Percentiles rank a stretch among this genome's conserved stretches.
These are phyloP conservation scores for Ferdinandea cuprea DNA, from an alignment of 2,888 invertebrate species.

Conservation along the genomic window DNA sequence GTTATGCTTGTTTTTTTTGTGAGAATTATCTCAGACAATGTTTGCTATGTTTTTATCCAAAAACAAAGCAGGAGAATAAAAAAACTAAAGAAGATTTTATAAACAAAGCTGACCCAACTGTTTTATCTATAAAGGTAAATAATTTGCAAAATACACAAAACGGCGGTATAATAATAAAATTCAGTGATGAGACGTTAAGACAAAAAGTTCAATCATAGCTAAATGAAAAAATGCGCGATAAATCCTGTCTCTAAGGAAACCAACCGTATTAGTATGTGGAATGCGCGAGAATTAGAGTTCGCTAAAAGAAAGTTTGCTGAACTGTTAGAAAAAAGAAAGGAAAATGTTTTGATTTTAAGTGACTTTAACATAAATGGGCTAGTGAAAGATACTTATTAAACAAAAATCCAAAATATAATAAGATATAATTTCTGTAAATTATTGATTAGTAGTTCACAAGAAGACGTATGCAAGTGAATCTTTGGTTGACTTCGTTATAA, in stretches of 20 bases:
- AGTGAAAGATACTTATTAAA: neutral
- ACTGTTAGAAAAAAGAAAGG: neutral
- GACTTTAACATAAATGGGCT: neutral
- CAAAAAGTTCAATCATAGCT: conserved; percentile 4
- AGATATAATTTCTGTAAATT: conserved; percentile 2
- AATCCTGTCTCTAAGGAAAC: conserved; percentile 3
- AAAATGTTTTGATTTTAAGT: neutral
- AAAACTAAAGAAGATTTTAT: conserved; percentile 2
- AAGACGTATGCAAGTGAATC: neutral
- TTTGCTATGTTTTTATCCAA: conserved; percentile 1
- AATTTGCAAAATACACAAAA: conserved; percentile 10
- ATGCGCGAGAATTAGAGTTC: conserved; percentile 4
- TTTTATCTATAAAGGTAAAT: conserved; percentile 2
- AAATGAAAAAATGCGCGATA: neutral
- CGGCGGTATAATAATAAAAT: conserved; percentile 17
- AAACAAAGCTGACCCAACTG: neutral
- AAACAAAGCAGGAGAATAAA: neutral
- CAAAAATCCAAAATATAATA: neutral
- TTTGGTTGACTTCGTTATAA: neutral
- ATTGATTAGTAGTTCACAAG: neutral
- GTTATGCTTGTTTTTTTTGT: too few relatives aligned
- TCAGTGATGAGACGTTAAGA: neutral
- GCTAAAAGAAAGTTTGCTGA: conserved; percentile 1
- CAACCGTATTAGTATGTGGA: conserved; percentile 17
- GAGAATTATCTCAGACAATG: too few relatives aligned